Evolutionary conservation across 30 jellyfish, hydroid and myxozoan species (phyloP), one percentile per base, ranked within the genome.

Genomic region (Hydra vulgaris): DNA sequence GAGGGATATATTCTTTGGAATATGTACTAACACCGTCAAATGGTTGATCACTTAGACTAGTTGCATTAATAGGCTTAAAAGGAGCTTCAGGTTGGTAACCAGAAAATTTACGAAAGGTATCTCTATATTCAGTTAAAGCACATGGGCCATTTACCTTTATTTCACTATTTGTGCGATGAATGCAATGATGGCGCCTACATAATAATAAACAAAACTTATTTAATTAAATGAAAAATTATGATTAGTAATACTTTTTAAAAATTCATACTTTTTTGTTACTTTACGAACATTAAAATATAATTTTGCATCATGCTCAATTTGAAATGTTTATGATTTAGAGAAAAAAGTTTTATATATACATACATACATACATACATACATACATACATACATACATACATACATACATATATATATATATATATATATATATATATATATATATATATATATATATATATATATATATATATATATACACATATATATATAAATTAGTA

Each of bases 121-220:
- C 96, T 79, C 86, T 84, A 80, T 92, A 92, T 70, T 92, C 98
- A 0, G 96, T 87, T 24, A 87, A 26, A 21, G 83, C 69, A 74
- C 98, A 92, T 68, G 95, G 88, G 7, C 86, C 80, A 23, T 55
- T 53, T 23, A 67, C 75, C 17, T 40, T 54, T 0, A 61, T 72
- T n/a, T 72, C 88, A 23, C 82, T 71, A 54, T 88, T 83, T 70
- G 98, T 95, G 40, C 94, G 89, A 79, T 92, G 98, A 23, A 84
- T 82, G 68, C 98, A 92, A 78, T 87, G 96, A 74, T 92, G 98
- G 19, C 98, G 95, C 21, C 98, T 92, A 73, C 23, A 83, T 25
- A n/a, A 66, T 53, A 81, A 85, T 40, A 72, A 21, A 21, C 12
- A 18, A 21, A 73, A 17, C 26, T 22, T 72, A 18, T n/a, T 17